These are phyloP conservation scores for Loripinus fragilis DNA, from an alignment of 2,888 invertebrate genomes.

Conservation along the genomic window DNA sequence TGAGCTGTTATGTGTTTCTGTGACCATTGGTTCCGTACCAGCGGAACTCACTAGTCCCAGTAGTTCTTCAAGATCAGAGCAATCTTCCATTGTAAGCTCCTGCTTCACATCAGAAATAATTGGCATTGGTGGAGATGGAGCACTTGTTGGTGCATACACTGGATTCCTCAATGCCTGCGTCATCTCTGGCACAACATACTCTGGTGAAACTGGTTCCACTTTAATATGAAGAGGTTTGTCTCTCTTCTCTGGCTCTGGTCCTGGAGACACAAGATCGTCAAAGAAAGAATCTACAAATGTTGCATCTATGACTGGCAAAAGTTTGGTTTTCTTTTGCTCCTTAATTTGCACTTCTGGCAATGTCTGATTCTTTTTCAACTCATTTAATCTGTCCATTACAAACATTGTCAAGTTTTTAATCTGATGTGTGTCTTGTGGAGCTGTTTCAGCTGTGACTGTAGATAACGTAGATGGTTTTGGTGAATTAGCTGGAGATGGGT, in stretches of 20 bases:
- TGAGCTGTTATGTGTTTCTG: constrained; percentile 15
- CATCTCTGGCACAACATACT: constrained; percentile 23
- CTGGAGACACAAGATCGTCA: constrained; percentile 61
- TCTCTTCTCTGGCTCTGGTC: background rate
- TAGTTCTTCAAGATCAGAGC: constrained; percentile 68
- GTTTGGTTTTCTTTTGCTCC: constrained; percentile 53
- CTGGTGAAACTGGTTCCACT: constrained; percentile 51
- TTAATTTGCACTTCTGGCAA: constrained; percentile 45
- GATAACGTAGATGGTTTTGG: constrained; percentile 65
- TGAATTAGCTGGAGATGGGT: constrained; percentile 76
- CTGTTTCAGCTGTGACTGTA: constrained; percentile 18
- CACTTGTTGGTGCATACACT: constrained; percentile 14
- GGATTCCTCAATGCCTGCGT: background rate
- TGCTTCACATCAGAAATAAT: constrained; percentile 30
- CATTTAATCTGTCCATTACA: constrained; percentile 53
- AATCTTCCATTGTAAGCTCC: constrained; percentile 51
- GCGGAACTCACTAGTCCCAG: constrained; percentile 56
- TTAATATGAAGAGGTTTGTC: constrained; percentile 42
- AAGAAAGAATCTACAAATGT: constrained; percentile 73
- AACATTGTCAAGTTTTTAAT: constrained; percentile 66
- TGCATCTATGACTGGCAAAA: constrained; percentile 70
- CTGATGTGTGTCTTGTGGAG: constrained; percentile 58
- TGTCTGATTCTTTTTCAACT: constrained; percentile 38
- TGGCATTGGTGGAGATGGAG: constrained; percentile 10
- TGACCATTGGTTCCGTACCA: constrained; percentile 31